Base-by-base conservation (phyloP, 2,888 invertebrate genomes). In the Agapostemon virescens region DNA sequence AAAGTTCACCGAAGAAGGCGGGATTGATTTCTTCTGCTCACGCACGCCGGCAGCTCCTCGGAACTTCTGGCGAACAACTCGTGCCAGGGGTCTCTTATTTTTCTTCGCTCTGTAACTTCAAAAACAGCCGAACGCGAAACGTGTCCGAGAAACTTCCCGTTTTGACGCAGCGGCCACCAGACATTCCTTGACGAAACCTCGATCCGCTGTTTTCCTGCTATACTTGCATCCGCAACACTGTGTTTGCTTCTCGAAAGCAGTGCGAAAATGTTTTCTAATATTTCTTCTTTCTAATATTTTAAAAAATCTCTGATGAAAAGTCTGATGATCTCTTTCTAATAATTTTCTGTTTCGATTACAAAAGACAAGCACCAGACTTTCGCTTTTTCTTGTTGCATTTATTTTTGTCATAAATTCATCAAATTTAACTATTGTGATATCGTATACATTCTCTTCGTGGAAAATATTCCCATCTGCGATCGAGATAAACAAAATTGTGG, bases 21-120 rank as follows among this genome's bases (percentile, higher is more conserved):
- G 55, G 55, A 80, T 78, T 80, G 79, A 80, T 80, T 80, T 73
- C 79, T 73, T 49, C 58, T 33, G 40, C 69, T 80, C 79, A 78
- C 79, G 79, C 79, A 66, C 69, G 71, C 79, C 42, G 33, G 58
- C 11, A 78, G 45, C 79, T 49, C 79, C 73, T 69, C 55, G 55
- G 58, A 80, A 80, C 72, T 80, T 80, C 69, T 49, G 79, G 45
- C 64, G 64, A 23, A 40, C 66, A 69, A 38, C 72, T 79, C 78
- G 79, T 80, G 79, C 69, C 79, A 69, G 42, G 72, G 45, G 79
- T 73, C 58, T 66, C 69, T 78, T 73, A 80, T 73, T 73, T 80
- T 79, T 78, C 79, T 61, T 73, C n/a, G 15, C 13, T 7, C 7
- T 13, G 55, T 49, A 72, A 69, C 74, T 75, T 75, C 33, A 52